Evolutionary conservation across 2,113 vertebrate genomes (phyloP).

Genomic region (Triplophysa dalaica): DNA sequence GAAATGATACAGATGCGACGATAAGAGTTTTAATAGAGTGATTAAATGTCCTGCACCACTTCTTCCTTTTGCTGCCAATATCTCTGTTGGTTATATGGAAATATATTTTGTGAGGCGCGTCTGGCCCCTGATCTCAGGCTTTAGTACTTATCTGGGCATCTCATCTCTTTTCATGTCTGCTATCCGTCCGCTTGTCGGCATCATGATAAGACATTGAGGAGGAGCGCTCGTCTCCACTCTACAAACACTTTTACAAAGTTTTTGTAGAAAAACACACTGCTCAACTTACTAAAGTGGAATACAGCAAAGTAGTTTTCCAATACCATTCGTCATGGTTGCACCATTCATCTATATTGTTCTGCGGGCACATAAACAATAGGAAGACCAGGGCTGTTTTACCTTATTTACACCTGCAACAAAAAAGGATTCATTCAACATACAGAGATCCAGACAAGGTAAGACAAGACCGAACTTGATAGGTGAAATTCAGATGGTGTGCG

Average conservation of each 20-base stretch:
- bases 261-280: conserved; percentile 10
- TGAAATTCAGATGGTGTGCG: too few species aligned
- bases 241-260: conserved; percentile 28
- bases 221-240: neutral
- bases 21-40: conserved; percentile 40
- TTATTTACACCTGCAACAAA: too few species aligned
- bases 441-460: too few species aligned
- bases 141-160: conserved; percentile 28
- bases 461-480: too few species aligned
- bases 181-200: conserved; percentile 35
- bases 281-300: too few species aligned
- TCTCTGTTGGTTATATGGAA: conserved; percentile 36
- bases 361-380: too few species aligned
- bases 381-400: too few species aligned
- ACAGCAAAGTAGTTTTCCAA: neutral
- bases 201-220: conserved; percentile 26
- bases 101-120: neutral
- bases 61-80: conserved; percentile 25
- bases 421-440: too few species aligned
- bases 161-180: conserved; percentile 40
- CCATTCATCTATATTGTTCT: too few species aligned
- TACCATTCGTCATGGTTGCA: neutral
- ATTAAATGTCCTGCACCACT: conserved; percentile 26
- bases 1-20: conserved; percentile 44
- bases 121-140: conserved; percentile 34